Base-by-base conservation (phyloP, 1,140 invertebrate species). In the Drosophila neocordata region DNA sequence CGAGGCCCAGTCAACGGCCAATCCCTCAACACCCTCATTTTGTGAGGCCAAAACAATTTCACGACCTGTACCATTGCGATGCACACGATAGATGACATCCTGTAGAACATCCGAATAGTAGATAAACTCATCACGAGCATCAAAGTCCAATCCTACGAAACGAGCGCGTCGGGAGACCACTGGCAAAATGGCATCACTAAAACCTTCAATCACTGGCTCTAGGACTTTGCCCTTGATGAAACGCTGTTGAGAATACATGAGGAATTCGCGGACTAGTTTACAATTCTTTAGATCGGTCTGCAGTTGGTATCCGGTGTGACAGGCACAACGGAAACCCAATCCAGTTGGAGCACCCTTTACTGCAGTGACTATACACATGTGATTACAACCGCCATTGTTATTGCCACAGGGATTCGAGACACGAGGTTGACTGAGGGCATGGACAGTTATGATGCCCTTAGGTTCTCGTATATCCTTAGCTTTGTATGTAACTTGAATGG, bases 101-200 rank as follows among this genome's bases (percentile, higher is more conserved):
- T 98, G 96, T n/a, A 98, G 93, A 0, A 99, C 98, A 90, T 99
- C 98, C 1, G 98, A 99, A 92, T 98, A 99, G 89, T 99, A 99
- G 63, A 99, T 98, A 78, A 97, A 96, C 76, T 98, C 95, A 76
- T 98, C 96, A 65, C 95, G 93, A 0, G 97, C 95, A 92, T 99
- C 98, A 90, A 98, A 99, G 91, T 99, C 99, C 15, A 99, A 92
- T n/a, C 98, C 98, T 4, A 99, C 98, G 91, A 99, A 99, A 82
- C 98, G 93, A 0, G 98, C 98, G 22, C 97, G 94, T 44, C 97
- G 93, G 0, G 97, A 98, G 0, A 98, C 97, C 1, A 97, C 96
- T 0, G 97, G 97, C 8, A 97, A 88, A 13, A 99, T 99, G 1
- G 98, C 98, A 91, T 99, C 98, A 72, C 96, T 97, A 81, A 99